Evolutionary conservation across 2,113 vertebrate genomes (phyloP).

Genomic region (Puntigrus tetrazona): DNA sequence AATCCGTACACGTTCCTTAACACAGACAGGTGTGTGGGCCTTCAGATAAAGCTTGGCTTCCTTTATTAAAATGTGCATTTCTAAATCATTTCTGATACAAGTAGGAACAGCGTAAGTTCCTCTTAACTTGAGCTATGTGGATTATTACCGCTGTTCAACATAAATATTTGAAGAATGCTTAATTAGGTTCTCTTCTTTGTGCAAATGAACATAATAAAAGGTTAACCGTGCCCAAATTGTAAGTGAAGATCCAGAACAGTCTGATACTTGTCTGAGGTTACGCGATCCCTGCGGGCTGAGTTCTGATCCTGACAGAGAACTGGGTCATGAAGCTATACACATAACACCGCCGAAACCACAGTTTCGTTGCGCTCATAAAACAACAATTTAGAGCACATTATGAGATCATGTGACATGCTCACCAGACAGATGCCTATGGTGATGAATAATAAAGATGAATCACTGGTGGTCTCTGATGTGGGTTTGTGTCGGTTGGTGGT

Average conservation of each 20-base stretch:
- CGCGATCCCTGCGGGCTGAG: background rate
- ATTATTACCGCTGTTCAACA: background rate
- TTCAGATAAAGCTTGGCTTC: constrained; percentile 13
- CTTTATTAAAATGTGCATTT: constrained; percentile 33
- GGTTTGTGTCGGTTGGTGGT: constrained; percentile 32
- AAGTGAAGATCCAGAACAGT: background rate
- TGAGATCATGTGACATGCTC: background rate
- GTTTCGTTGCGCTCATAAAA: background rate
- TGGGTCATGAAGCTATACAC: background rate
- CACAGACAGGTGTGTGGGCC: constrained; percentile 12
- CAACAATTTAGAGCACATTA: background rate
- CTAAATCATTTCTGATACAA: background rate
- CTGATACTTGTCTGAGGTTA: background rate
- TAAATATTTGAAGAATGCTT: constrained; percentile 6
- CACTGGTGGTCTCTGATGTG: constrained; percentile 58
- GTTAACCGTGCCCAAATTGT: background rate
- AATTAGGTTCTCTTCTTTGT: constrained; percentile 1
- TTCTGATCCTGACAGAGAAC: background rate
- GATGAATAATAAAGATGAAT: constrained; percentile 50
- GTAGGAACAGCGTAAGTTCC: background rate
- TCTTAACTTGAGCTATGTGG: background rate
- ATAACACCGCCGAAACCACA: background rate
- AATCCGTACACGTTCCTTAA: background rate
- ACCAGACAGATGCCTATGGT: background rate
- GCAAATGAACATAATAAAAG: background rate